Conservation (phyloP, 1,140 invertebrate genomes). For the Tetragnatha versicolor region DNA sequence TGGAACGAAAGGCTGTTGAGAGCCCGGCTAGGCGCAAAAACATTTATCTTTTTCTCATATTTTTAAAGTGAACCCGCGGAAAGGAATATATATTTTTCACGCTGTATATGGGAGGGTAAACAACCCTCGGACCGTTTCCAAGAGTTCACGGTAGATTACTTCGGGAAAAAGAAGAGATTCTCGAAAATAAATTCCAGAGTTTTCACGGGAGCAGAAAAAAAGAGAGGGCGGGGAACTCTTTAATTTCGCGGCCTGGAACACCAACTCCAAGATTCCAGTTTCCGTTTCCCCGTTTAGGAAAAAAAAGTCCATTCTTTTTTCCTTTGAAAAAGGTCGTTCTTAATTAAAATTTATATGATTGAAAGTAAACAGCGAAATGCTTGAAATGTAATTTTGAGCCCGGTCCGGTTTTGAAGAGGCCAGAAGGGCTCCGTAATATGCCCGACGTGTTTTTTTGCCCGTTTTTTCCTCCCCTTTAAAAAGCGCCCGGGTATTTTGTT, state of each 20-base stretch:
- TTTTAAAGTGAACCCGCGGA: slow-evolving; percentile 8
- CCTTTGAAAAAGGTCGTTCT: slow-evolving; percentile 3
- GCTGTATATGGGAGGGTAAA: background rate
- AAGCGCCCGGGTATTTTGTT: background rate
- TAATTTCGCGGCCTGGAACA: slow-evolving; percentile 14
- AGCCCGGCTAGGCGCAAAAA: slow-evolving; percentile 13
- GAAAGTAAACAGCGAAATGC: slow-evolving; percentile 39
- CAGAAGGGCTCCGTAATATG: slow-evolving; percentile 5
- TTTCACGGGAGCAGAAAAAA: background rate
- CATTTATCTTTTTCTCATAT: slow-evolving; percentile 41
- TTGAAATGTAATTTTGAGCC: slow-evolving; percentile 30
- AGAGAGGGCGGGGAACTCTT: background rate
- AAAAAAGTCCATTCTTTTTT: slow-evolving; percentile 8
- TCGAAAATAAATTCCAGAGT: background rate
- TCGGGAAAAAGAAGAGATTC: background rate
- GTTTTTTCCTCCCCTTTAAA: background rate
- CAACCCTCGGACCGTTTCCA: slow-evolving; percentile 4
- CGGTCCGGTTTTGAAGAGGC: background rate
- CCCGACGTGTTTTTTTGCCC: slow-evolving; percentile 20
- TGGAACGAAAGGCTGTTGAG: slow-evolving; percentile 28
- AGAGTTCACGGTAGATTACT: slow-evolving; percentile 31
- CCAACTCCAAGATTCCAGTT: no score
- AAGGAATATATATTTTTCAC: slow-evolving; percentile 26
- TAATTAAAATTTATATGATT: slow-evolving; percentile 43
- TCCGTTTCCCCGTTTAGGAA: background rate